Percentiles rank a stretch among this genome's conserved stretches.
phyloP scores from a whole-genome alignment of 2,797 vertebrate genomes.

The Ctenopoma kingsleyae region DNA sequence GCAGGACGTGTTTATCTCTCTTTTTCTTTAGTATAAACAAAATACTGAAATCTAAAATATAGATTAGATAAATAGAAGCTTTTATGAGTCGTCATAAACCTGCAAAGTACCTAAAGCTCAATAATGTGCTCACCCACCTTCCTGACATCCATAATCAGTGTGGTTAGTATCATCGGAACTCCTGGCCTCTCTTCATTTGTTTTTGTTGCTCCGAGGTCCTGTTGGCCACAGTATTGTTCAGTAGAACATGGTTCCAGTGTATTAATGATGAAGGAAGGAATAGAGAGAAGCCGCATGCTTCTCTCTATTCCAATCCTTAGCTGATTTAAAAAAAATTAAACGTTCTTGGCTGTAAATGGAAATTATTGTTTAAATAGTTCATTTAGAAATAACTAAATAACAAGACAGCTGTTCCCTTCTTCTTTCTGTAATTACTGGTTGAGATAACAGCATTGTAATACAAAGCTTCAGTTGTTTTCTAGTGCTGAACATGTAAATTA shows the following conservation, averaged over 20 bases:
- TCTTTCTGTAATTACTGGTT: conserved; percentile 10
- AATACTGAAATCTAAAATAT: conserved; percentile 11
- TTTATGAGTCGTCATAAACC: neutral
- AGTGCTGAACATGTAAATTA: conserved; percentile 9
- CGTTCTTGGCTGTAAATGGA: neutral
- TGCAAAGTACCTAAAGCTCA: conserved; percentile 8
- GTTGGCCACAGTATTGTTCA: neutral
- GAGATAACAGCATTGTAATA: conserved; percentile 8
- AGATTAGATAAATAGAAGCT: too few species aligned
- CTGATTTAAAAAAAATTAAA: neutral
- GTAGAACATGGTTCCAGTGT: conserved; percentile 4
- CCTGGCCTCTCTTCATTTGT: conserved; percentile 20
- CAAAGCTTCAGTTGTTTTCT: conserved; percentile 1
- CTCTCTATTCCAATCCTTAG: too few species aligned
- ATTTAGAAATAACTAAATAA: conserved; percentile 11
- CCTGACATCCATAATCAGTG: conserved; percentile 18
- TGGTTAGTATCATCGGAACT: conserved; percentile 5
- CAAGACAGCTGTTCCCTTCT: conserved; percentile 17
- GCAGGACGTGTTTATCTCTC: conserved; percentile 1
- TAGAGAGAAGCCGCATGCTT: too few species aligned
- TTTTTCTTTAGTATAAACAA: neutral
- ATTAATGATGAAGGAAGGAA: neutral
- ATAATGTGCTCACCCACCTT: neutral
- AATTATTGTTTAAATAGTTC: neutral
- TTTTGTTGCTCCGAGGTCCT: conserved; percentile 10